Percentiles rank a stretch among this genome's conserved stretches.
Evolutionary conservation across 2,888 invertebrate genomes (phyloP).

Genomic region (Psylliodes chrysocephalus): DNA sequence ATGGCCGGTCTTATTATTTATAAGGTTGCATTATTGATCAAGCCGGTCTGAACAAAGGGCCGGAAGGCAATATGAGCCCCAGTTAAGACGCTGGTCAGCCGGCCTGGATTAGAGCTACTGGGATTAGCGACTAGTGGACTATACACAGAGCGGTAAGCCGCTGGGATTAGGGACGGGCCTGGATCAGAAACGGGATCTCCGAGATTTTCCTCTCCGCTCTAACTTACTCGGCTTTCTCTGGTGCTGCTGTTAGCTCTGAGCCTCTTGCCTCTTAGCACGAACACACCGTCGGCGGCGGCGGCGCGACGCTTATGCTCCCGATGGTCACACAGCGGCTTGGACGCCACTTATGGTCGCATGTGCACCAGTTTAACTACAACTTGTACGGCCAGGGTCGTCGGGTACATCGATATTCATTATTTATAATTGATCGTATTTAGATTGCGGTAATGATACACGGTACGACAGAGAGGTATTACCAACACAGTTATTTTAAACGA

Average conservation of each 20-base stretch:
- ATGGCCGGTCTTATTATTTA: constrained; percentile 63
- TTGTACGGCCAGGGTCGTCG: background rate
- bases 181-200: constrained; percentile 63
- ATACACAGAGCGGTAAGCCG: constrained; percentile 65
- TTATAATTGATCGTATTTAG: no score
- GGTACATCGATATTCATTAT: no score
- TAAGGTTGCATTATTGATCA: constrained; percentile 66
- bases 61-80: constrained; percentile 65
- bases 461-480: no score
- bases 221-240: constrained; percentile 19
- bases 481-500: no score
- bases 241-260: background rate
- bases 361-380: constrained; percentile 1
- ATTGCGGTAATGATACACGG: no score
- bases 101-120: constrained; percentile 64
- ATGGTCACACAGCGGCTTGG: background rate
- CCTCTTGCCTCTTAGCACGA: constrained; percentile 1
- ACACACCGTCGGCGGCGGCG: no score
- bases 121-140: constrained; percentile 66
- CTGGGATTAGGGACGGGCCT: constrained; percentile 63
- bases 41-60: constrained; percentile 62
- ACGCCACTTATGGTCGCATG: constrained; percentile 11
- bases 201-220: constrained; percentile 58
- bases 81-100: constrained; percentile 66
- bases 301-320: background rate